These are phyloP conservation scores for Gymnobelideus leadbeateri DNA, from an alignment of 2,113 vertebrate genomes.

Conservation along the genomic window DNA sequence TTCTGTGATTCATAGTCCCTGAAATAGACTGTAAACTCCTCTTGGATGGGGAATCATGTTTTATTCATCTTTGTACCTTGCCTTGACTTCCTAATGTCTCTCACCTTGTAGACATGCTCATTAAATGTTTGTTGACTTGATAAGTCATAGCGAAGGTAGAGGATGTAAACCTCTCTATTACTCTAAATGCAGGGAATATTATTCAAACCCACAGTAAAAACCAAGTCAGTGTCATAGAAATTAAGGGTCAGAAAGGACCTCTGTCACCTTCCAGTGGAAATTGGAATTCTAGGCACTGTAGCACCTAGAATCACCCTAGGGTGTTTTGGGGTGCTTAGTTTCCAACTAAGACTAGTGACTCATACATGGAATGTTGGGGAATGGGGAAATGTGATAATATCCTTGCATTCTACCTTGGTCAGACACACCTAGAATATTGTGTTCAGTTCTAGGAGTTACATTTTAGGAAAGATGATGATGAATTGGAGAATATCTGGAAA, in stretches of 20 bases:
- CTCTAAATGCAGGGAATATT: not conserved
- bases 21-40: not conserved
- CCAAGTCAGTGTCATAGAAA: not conserved
- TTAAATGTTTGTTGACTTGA: not conserved
- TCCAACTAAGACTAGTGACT: not conserved
- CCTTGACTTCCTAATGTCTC: not conserved
- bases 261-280: not conserved
- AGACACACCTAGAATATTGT: not conserved
- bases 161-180: not conserved
- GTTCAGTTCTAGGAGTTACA: not conserved
- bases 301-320: not conserved
- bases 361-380: not conserved
- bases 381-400: not conserved
- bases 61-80: not conserved
- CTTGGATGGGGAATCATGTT: not conserved
- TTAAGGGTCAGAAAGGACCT: not conserved
- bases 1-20: not conserved
- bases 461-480: not conserved
- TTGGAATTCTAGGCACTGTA: not conserved
- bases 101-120: not conserved
- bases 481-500: not conserved
- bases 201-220: not conserved
- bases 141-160: not conserved
- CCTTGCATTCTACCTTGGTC: not conserved
- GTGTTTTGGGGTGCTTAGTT: not conserved